Conservation (phyloP, 2,888 invertebrate genomes). For the Zele albiditarsus region DNA sequence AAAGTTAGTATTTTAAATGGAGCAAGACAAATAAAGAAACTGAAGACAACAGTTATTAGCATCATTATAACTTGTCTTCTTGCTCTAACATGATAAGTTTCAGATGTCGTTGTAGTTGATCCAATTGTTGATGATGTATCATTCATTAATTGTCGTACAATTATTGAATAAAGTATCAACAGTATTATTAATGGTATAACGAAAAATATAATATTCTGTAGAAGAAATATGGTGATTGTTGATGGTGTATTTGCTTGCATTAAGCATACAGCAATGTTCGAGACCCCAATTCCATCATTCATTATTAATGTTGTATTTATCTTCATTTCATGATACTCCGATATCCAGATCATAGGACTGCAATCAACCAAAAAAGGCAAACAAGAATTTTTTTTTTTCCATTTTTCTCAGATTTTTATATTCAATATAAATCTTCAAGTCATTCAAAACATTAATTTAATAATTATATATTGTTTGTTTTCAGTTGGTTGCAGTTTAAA, state of each 20-base stretch:
- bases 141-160: constrained; percentile 87
- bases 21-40: constrained; percentile 91
- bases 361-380: constrained; percentile 74
- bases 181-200: constrained; percentile 86
- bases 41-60: constrained; percentile 89
- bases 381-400: constrained; percentile 43
- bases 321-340: constrained; percentile 64
- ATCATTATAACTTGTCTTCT: constrained; percentile 89
- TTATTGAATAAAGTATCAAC: constrained; percentile 86
- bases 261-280: constrained; percentile 85
- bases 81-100: constrained; percentile 82
- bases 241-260: constrained; percentile 85
- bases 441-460: too few relatives aligned
- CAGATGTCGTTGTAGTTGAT: constrained; percentile 80
- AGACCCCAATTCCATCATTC: constrained; percentile 79
- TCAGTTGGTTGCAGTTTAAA: too few relatives aligned
- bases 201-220: constrained; percentile 85
- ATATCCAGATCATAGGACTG: constrained; percentile 80
- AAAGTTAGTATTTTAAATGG: constrained; percentile 89
- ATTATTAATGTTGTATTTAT: constrained; percentile 51
- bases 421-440: not conserved
- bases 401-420: not conserved
- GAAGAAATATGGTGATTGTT: constrained; percentile 86
- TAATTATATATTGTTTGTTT: too few relatives aligned
- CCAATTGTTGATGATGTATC: constrained; percentile 81